Base-by-base conservation (phyloP, 2,888 invertebrate genomes). In the Asteroscopus sphinx region DNA sequence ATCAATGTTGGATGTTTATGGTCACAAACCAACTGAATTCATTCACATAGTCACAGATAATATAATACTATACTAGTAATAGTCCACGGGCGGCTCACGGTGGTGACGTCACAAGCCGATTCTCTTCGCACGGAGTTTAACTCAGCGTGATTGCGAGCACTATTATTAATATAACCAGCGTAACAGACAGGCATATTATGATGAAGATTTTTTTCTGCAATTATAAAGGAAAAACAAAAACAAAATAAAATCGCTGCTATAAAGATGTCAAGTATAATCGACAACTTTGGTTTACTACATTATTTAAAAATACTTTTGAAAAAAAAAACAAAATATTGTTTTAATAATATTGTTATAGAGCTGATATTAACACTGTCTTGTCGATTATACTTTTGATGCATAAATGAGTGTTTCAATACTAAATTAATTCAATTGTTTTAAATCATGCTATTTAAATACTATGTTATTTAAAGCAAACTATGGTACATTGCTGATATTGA, bases 161-260 rank as follows among this genome's bases (percentile, higher is more conserved):
- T 92, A 97, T 96, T 95, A 96, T 95, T 95, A 97, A 95, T 95
- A 97, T 96, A 94, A 96, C 95, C 96, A 96, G 94, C 93, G 96
- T 96, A 93, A 97, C 95, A 90, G 96, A 94, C 95, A 97, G 95
- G 96, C 97, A 97, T 95, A 97, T 96, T 93, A 96, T 95, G 96
- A 97, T 97, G 96, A 97, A 96, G 96, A 97, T 96, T 96, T 96
- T 96, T 97, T 97, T 97, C 97, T 97, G 97, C 89, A 96, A 97
- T 95, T 93, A 95, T 88, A 96, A 95, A 94, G 87, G 92, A 91
- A 85, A 94, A 93, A 90, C 81, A 86, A 92, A 91, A 91, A 90
- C 78, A 86, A 93, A 94, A 92, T 91, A 91, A 92, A 93, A 88
- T 81, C 45, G 58, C 73, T 77, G 77, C 67, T 63, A 63, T 76